Base-by-base conservation (phyloP, 2,888 invertebrate species). In the Aphidius colemani region DNA sequence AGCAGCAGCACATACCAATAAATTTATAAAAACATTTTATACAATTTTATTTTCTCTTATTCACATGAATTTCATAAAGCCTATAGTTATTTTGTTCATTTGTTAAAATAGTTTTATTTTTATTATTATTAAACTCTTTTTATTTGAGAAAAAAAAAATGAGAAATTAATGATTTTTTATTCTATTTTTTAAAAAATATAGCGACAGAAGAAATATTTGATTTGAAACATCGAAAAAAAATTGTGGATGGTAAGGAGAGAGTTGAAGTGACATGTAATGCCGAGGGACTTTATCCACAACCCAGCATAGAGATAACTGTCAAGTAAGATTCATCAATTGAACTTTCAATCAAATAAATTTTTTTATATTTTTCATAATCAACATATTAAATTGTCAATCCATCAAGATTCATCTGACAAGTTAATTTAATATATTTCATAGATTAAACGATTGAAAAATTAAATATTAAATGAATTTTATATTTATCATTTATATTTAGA, bases 181-280 rank as follows among this genome's bases (percentile, higher is more conserved):
- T 18, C 13, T 13, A 67, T 55, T 58, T 63, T 30, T 45, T n/a
- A 39, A 70, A 67, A 74, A 67, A 75, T 78, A 59, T 71, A 81
- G 81, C 80, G 3, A 77, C 75, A 48, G 80, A 77, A 63, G 75
- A 78, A 61, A 78, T 75, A 66, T 81, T 81, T 63, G 78, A 80
- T 65, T 73, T 81, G 53, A 66, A 71, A 57, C 69, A 71, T 65
- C 72, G 70, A 65, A 78, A 74, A 68, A 74, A 72, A 58, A 71
- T 64, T 49, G 69, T 71, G 59, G 71, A 77, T 57, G 74, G 77
- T 62, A 74, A 74, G 63, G 77, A 79, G 51, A 75, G 72, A 51
- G 72, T 80, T 49, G 80, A 80, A 71, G 75, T 80, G 69, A 75
- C 74, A 60, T 81, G 80, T 66, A 66, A 69, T 55, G 81, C 80